phyloP scores from a whole-genome alignment of 2,797 vertebrate species.

The Pogoniulus pusillus region DNA sequence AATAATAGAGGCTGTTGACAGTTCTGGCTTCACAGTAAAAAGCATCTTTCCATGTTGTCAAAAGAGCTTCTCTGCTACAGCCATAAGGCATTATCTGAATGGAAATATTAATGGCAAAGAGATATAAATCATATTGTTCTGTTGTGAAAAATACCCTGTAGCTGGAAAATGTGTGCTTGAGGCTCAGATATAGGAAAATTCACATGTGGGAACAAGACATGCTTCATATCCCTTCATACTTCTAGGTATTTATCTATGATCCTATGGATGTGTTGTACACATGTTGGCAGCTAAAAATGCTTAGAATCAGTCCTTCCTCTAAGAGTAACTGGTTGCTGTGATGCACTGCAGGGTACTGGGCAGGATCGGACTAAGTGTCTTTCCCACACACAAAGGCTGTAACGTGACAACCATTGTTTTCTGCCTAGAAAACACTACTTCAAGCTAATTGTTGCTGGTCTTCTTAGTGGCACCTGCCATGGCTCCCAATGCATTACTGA shows the following conservation, averaged over 20 bases:
- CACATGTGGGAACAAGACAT: neutral
- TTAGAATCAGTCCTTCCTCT: neutral
- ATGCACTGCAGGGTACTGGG: neutral
- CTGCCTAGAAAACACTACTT: neutral
- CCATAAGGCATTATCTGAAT: slow-evolving; percentile 5
- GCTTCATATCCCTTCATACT: neutral
- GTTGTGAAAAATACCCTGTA: neutral
- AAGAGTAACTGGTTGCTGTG: neutral
- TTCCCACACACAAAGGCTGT: neutral
- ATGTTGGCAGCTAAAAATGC: neutral
- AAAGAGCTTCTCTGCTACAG: neutral
- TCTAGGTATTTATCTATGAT: neutral
- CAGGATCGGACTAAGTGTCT: neutral
- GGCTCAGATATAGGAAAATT: neutral
- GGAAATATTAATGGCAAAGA: neutral
- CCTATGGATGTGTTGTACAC: neutral
- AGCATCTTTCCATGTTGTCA: neutral
- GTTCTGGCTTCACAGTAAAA: slow-evolving; percentile 23
- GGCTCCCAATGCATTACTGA: neutral
- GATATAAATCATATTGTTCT: neutral
- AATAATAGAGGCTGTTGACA: slow-evolving; percentile 42
- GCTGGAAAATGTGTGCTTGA: neutral
- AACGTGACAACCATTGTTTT: slow-evolving; percentile 9
- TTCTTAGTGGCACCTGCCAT: neutral
- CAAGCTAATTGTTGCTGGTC: neutral